A percentile compares a stretch with the other conserved stretches of the same genome.
Evolutionary conservation across 2,888 invertebrate species (phyloP).

Genomic region (Axea sp.): DNA sequence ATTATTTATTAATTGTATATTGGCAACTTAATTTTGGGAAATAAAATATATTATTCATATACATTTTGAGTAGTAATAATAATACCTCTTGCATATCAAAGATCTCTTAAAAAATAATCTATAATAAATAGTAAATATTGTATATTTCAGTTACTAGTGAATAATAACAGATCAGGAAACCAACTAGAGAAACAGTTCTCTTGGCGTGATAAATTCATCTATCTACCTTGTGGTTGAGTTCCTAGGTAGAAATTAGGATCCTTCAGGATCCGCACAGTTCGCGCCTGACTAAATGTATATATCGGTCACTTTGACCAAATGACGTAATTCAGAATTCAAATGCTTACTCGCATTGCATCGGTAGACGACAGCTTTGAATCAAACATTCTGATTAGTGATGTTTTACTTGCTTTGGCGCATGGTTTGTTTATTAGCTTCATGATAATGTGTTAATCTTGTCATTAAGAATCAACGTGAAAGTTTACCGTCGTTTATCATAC

Average conservation of each 20-base stretch:
- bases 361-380: conserved; percentile 58
- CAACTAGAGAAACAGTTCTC: conserved; percentile 57
- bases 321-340: conserved; percentile 66
- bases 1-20: too few relatives aligned
- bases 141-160: conserved; percentile 23
- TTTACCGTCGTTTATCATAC: too few relatives aligned
- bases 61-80: too few relatives aligned
- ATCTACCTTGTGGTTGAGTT: conserved; percentile 57
- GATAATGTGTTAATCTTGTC: too few relatives aligned
- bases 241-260: conserved; percentile 60
- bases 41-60: too few relatives aligned
- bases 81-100: too few relatives aligned
- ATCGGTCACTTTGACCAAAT: conserved; percentile 66
- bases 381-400: conserved; percentile 67
- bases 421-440: conserved; percentile 50
- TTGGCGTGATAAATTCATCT: conserved; percentile 61
- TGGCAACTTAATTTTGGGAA: too few relatives aligned
- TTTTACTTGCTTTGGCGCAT: conserved; percentile 45
- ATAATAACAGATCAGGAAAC: conserved; percentile 46
- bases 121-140: too few relatives aligned
- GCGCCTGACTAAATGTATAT: conserved; percentile 60
- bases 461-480: too few relatives aligned
- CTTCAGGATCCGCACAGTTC: conserved; percentile 58
- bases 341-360: conserved; percentile 58
- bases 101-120: too few relatives aligned